Conservation (phyloP, 2,797 vertebrate species). For the Chelon labrosus region DNA sequence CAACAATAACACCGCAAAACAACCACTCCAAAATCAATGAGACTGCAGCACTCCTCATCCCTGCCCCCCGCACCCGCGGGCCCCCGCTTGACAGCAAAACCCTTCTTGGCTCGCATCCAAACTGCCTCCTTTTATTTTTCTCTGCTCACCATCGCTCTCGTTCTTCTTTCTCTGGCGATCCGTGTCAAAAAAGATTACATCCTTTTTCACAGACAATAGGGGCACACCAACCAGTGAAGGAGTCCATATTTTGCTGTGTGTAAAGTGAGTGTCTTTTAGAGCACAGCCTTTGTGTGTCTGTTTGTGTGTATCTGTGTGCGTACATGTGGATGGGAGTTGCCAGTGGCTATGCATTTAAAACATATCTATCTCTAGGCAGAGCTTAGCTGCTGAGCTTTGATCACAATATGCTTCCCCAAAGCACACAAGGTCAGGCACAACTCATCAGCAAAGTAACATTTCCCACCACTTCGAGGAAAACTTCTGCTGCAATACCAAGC, state of each 20-base stretch:
- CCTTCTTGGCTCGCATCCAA: constrained; percentile 11
- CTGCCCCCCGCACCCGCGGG: constrained; percentile 11
- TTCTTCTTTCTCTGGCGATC: constrained; percentile 51
- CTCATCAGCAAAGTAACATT: constrained; percentile 48
- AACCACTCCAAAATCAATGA: constrained; percentile 72
- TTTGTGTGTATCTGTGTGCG: constrained; percentile 31
- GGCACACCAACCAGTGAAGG: constrained; percentile 31
- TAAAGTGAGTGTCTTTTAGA: constrained; percentile 18
- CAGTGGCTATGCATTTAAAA: constrained; percentile 55
- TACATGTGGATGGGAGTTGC: constrained; percentile 11
- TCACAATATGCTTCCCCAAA: constrained; percentile 50
- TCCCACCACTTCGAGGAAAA: constrained; percentile 37
- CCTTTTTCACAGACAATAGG: constrained; percentile 26
- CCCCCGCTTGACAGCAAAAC: constrained; percentile 5
- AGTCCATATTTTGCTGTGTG: constrained; percentile 5
- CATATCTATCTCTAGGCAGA: constrained; percentile 58
- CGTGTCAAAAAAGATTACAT: constrained; percentile 53
- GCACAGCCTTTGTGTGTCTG: constrained; percentile 5
- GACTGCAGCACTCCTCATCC: constrained; percentile 65
- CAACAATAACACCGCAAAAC: constrained; percentile 62
- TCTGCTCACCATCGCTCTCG: constrained; percentile 22
- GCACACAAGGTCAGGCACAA: constrained; percentile 48
- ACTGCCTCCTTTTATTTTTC: constrained; percentile 28
- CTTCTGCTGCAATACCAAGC: constrained; percentile 7
- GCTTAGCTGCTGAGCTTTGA: constrained; percentile 70